phyloP scores from a whole-genome alignment of 23 tunicate genomes.

The Ascidia mentula region DNA sequence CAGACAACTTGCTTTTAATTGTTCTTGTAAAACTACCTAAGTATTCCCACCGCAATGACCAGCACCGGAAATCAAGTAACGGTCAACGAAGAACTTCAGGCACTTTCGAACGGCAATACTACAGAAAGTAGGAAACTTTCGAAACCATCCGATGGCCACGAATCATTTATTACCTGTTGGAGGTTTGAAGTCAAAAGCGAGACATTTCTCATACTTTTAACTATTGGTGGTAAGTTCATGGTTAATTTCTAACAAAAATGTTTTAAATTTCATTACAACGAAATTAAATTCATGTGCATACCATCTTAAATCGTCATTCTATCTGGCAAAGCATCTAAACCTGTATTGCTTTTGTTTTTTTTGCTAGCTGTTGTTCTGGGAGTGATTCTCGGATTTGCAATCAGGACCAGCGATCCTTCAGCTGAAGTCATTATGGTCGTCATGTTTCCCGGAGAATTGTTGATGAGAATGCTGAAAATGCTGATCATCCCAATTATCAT shows the following conservation, averaged over 20 bases:
- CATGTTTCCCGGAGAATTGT: constrained; percentile 85
- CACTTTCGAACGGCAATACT: not conserved
- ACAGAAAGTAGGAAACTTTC: not conserved
- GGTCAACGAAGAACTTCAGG: not conserved
- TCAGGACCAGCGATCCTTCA: constrained; percentile 46
- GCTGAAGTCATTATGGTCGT: constrained; percentile 43
- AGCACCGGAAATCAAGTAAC: too few species aligned
- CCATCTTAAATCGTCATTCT: too few species aligned
- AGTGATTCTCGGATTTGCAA: constrained; percentile 31
- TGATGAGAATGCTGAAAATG: constrained; percentile 89
- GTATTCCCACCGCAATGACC: too few species aligned
- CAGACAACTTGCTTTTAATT: too few species aligned
- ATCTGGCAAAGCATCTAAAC: too few species aligned
- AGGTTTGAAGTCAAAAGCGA: constrained; percentile 15
- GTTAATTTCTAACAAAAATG: too few species aligned
- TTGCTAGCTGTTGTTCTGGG: constrained; percentile 60
- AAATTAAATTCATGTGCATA: too few species aligned
- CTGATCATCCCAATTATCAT: constrained; percentile 78
- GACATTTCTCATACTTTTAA: constrained; percentile 23
- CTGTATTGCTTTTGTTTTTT: not conserved
- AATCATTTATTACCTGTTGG: not conserved
- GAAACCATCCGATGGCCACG: not conserved
- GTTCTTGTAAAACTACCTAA: too few species aligned
- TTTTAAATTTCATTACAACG: not conserved
- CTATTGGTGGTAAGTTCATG: constrained; percentile 34